Evolutionary conservation across 92 coral and sea anemone genomes (phyloP).

Genomic region (Umimayanthus kanabou): DNA sequence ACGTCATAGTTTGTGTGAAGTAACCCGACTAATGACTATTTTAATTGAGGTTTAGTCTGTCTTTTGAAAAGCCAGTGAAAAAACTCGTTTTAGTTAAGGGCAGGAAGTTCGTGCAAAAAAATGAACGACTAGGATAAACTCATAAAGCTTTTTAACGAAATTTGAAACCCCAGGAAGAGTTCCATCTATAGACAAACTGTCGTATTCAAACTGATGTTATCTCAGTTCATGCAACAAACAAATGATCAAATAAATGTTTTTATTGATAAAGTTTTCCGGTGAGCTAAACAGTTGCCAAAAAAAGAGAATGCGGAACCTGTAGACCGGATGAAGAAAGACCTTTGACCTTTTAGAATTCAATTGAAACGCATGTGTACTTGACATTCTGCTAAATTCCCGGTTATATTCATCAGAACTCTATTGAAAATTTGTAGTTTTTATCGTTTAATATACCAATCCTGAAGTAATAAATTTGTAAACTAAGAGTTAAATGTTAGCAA

Average conservation of each 20-base stretch:
- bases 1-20: no score
- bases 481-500: neutral
- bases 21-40: no score
- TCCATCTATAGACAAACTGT: neutral
- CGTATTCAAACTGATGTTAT: no score
- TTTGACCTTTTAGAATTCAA: neutral
- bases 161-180: no score
- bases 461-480: neutral
- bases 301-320: neutral
- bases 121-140: no score
- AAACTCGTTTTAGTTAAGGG: no score
- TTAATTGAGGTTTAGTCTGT: no score
- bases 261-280: neutral
- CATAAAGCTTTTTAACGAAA: no score
- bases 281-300: neutral
- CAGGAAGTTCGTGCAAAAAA: no score
- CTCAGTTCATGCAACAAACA: no score
- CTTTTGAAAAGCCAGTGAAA: no score
- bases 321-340: neutral
- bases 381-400: neutral
- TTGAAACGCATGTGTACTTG: neutral
- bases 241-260: neutral
- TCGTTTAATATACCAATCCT: neutral
- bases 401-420: no score
- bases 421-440: neutral